Evolutionary conservation across 2,797 vertebrate species (phyloP).

Genomic region (Macropus fuliginosus): DNA sequence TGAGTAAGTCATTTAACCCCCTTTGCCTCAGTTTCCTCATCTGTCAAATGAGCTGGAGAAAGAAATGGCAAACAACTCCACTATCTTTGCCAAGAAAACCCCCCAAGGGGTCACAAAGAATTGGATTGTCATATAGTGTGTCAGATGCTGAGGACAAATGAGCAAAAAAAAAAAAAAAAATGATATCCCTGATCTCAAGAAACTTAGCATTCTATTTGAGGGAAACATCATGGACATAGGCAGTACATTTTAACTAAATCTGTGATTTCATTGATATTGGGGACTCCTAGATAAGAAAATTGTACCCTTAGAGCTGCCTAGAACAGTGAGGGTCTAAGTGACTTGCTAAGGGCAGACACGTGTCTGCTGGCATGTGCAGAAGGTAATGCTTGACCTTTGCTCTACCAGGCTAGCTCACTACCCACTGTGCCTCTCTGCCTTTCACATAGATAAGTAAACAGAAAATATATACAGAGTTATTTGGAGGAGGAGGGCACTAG

Average conservation of each 20-base stretch:
- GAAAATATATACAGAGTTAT: neutral
- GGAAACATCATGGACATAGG: neutral
- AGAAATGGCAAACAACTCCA: neutral
- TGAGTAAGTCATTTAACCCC: neutral
- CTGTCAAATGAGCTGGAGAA: neutral
- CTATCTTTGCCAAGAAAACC: neutral
- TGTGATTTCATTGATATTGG: neutral
- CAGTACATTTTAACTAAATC: neutral
- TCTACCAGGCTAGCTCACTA: neutral
- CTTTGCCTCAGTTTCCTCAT: neutral
- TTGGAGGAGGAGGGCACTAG: neutral
- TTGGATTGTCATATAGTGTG: neutral
- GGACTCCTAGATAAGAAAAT: neutral
- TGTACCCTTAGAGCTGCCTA: neutral
- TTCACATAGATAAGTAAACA: neutral
- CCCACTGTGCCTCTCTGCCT: neutral
- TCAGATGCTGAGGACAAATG: neutral
- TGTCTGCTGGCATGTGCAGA: neutral
- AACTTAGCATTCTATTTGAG: neutral
- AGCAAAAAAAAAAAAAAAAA: neutral
- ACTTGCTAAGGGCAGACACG: neutral
- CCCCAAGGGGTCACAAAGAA: neutral
- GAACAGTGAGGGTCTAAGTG: neutral
- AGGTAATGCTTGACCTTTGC: neutral
- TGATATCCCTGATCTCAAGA: neutral